Evolutionary conservation across 2,797 vertebrate genomes (phyloP).

Genomic region (Loris lydekkerianus): DNA sequence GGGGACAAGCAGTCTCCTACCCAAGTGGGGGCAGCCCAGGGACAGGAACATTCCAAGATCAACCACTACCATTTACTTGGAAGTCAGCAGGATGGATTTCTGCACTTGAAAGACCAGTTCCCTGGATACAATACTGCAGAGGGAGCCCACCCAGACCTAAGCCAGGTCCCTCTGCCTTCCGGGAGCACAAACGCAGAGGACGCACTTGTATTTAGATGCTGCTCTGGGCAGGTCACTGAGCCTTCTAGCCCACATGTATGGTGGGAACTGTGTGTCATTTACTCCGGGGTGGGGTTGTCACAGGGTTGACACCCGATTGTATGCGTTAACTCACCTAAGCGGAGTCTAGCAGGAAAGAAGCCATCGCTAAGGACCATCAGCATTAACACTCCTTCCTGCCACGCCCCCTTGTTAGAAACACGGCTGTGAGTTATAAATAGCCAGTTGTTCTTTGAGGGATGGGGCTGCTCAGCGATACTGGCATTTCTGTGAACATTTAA

Average conservation of each 20-base stretch:
- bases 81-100: not conserved
- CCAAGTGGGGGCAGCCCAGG: fast-evolving
- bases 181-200: not conserved
- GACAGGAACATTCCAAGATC: not conserved
- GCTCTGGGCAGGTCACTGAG: not conserved
- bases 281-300: not conserved
- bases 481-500: not conserved
- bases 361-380: fast-evolving
- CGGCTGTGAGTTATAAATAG: not conserved
- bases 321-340: too few relatives aligned
- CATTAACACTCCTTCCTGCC: fast-evolving
- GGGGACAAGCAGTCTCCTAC: not conserved
- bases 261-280: not conserved
- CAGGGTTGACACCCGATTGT: fast-evolving
- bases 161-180: not conserved
- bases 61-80: too few relatives aligned
- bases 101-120: not conserved
- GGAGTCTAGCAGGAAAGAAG: not conserved
- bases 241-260: fast-evolving
- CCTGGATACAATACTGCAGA: too few relatives aligned
- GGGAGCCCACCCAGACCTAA: not conserved
- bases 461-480: not conserved
- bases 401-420: fast-evolving
- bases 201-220: not conserved
- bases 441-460: fast-evolving